Conservation (phyloP, 2,888 invertebrate genomes). For the Crocallis elinguaria region DNA sequence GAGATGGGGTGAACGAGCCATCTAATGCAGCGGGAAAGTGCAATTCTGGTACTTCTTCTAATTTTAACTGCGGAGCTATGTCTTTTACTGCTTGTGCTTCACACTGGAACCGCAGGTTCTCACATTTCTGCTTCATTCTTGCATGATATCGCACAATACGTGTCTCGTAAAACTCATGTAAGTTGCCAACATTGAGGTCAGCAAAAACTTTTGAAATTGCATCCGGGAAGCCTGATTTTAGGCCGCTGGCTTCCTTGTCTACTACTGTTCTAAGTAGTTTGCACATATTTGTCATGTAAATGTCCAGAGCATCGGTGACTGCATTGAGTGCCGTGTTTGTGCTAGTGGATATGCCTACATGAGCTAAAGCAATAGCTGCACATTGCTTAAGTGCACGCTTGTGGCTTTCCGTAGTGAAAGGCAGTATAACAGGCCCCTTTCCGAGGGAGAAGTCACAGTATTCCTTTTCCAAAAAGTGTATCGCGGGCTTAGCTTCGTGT, state of each 20-base stretch:
- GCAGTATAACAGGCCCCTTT: constrained; percentile 68
- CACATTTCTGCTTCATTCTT: constrained; percentile 66
- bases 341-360: constrained; percentile 68
- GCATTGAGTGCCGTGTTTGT: constrained; percentile 71
- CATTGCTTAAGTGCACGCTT: constrained; percentile 73
- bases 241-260: constrained; percentile 72
- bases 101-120: constrained; percentile 59
- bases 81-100: constrained; percentile 67
- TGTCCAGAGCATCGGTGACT: constrained; percentile 70
- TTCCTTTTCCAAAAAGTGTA: constrained; percentile 71
- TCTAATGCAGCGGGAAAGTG: constrained; percentile 82
- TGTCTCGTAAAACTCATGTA: constrained; percentile 76
- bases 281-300: constrained; percentile 75
- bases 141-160: constrained; percentile 69
- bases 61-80: constrained; percentile 68
- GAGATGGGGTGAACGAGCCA: constrained; percentile 82
- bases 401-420: constrained; percentile 78
- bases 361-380: constrained; percentile 75
- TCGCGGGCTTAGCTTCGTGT: constrained; percentile 65
- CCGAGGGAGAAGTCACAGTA: constrained; percentile 78
- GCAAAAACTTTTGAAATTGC: constrained; percentile 76
- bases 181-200: constrained; percentile 72
- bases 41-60: constrained; percentile 81
- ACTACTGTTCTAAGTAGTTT: constrained; percentile 69
- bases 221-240: constrained; percentile 76